phyloP scores from a whole-genome alignment of 2,113 vertebrate species.

The Hippocampus mohnikei region DNA sequence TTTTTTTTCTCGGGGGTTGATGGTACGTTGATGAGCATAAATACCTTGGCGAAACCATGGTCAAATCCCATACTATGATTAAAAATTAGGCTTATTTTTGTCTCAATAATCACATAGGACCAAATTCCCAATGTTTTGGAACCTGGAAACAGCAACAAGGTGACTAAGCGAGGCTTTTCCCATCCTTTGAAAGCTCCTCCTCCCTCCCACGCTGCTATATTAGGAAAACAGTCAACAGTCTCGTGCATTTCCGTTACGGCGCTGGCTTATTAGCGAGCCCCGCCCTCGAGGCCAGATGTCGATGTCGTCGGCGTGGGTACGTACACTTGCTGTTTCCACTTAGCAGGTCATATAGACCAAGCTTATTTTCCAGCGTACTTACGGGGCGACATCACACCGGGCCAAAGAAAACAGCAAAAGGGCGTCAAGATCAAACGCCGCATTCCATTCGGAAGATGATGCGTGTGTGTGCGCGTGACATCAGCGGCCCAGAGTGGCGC shows the following conservation, averaged over 20 bases:
- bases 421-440: slow-evolving; percentile 46
- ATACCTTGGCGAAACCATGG: background rate
- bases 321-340: slow-evolving; percentile 47
- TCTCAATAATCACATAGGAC: background rate
- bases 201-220: slow-evolving; percentile 56
- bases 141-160: slow-evolving; percentile 7
- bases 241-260: slow-evolving; percentile 42
- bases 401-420: slow-evolving; percentile 47
- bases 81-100: background rate
- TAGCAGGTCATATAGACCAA: slow-evolving; percentile 30
- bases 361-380: slow-evolving; percentile 46
- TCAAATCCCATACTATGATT: background rate
- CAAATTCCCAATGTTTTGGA: background rate
- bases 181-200: slow-evolving; percentile 21
- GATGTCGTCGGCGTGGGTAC: slow-evolving; percentile 39
- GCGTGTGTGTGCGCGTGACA: slow-evolving; percentile 32
- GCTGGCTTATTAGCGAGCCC: slow-evolving; percentile 27
- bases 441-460: slow-evolving; percentile 34
- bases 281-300: slow-evolving; percentile 44
- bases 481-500: slow-evolving; percentile 25
- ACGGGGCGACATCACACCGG: slow-evolving; percentile 12
- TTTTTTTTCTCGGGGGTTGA: background rate
- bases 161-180: slow-evolving; percentile 38
- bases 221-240: slow-evolving; percentile 53
- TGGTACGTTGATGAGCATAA: too few species aligned